phyloP scores from a whole-genome alignment of 2,113 vertebrate genomes.

The Zosterops hypoxanthus region DNA sequence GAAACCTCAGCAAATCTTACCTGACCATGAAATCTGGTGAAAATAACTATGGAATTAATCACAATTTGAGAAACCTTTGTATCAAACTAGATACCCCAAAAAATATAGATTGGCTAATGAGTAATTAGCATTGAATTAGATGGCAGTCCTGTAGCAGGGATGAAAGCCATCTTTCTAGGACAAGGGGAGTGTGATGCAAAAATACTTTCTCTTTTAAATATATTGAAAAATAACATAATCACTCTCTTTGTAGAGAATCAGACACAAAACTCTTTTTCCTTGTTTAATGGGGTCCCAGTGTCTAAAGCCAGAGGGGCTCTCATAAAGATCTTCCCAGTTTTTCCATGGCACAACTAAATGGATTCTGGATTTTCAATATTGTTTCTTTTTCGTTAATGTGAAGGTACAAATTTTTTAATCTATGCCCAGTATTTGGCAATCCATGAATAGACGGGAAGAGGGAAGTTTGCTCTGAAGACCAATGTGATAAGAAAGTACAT shows the following conservation, averaged over 20 bases:
- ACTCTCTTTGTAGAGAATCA: background rate
- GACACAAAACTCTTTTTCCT: background rate
- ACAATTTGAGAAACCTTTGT: background rate
- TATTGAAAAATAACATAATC: background rate
- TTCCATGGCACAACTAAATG: background rate
- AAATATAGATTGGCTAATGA: background rate
- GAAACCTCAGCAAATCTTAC: background rate
- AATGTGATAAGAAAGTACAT: background rate
- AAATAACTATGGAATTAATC: background rate
- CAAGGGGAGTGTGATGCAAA: background rate
- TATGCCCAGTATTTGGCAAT: background rate
- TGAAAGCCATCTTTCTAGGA: background rate
- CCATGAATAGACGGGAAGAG: background rate
- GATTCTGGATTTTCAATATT: background rate
- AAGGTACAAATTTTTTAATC: background rate
- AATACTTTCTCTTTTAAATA: background rate
- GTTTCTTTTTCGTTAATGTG: background rate
- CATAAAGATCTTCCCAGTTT: background rate
- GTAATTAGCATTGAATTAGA: background rate
- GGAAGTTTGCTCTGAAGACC: background rate
- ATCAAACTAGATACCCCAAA: background rate
- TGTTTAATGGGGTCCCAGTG: background rate
- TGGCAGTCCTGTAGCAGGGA: background rate
- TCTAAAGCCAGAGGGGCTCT: background rate
- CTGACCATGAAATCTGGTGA: background rate